These are phyloP conservation scores for Pterobdella sp. DNA, from an alignment of 2,888 invertebrate genomes.

Conservation along the genomic window DNA sequence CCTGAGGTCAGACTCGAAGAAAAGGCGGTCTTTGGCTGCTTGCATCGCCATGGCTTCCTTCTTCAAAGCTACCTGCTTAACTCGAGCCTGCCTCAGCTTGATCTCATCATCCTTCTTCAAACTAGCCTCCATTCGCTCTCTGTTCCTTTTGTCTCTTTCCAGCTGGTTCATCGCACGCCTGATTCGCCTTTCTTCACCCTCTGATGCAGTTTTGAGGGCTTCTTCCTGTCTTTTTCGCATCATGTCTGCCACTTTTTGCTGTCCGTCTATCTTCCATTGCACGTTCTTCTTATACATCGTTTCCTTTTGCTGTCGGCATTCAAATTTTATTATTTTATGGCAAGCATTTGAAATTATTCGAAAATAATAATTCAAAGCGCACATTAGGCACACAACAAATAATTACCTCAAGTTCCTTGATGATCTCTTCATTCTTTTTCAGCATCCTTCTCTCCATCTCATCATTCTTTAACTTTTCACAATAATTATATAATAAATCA, in stretches of 20 bases:
- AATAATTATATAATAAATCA: not conserved
- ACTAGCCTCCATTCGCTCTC: conserved; percentile 8
- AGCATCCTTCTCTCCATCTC: not conserved
- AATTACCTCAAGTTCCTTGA: not conserved
- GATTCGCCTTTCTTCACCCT: conserved; percentile 16
- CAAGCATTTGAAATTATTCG: not conserved
- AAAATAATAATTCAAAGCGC: not conserved
- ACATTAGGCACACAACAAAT: not conserved
- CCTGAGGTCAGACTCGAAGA: conserved; percentile 26
- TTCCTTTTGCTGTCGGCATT: conserved; percentile 5
- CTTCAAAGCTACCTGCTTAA: conserved; percentile 6
- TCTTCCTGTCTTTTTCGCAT: conserved; percentile 12
- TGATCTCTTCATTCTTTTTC: not conserved
- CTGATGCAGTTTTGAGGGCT: not conserved
- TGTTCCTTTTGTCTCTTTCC: conserved; percentile 22
- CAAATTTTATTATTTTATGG: not conserved
- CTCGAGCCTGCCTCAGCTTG: not conserved
- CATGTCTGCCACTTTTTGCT: conserved; percentile 12
- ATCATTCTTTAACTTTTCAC: not conserved
- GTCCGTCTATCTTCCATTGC: not conserved
- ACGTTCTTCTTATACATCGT: not conserved
- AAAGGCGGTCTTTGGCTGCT: conserved; percentile 13
- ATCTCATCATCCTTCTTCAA: not conserved
- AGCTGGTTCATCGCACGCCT: conserved; percentile 25
- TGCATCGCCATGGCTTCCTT: conserved; percentile 16